A percentile compares a stretch with the other conserved stretches of the same genome.
phyloP scores from a whole-genome alignment of 2,113 vertebrate genomes.

The Plestiodon gilberti region DNA sequence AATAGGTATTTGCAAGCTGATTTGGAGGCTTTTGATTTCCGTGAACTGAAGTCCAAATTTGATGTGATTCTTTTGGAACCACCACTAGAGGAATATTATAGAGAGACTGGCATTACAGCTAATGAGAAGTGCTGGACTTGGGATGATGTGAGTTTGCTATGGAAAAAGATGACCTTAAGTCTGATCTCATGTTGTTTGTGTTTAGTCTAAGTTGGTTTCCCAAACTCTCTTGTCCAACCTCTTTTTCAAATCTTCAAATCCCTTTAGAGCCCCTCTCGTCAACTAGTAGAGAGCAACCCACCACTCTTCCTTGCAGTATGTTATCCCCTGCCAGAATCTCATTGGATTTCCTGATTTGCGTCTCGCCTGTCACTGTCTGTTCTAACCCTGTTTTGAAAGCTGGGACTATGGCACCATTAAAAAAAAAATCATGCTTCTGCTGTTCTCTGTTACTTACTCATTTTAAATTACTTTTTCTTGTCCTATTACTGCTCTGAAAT shows the following conservation, averaged over 20 bases:
- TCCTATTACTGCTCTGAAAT: neutral
- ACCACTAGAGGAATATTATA: constrained; percentile 94
- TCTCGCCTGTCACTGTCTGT: neutral
- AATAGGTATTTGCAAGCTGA: constrained; percentile 96
- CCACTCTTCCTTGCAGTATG: neutral
- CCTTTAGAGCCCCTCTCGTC: neutral
- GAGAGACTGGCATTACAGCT: constrained; percentile 95
- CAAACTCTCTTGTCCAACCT: neutral
- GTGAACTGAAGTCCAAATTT: constrained; percentile 93
- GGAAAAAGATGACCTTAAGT: neutral
- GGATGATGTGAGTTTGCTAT: constrained; percentile 87
- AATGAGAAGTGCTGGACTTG: constrained; percentile 97
- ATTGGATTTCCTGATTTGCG: neutral
- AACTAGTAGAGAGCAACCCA: neutral
- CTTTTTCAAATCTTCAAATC: neutral
- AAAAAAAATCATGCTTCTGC: neutral
- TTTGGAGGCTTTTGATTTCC: constrained; percentile 91
- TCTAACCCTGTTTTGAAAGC: neutral
- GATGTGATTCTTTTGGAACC: constrained; percentile 97
- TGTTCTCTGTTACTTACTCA: neutral
- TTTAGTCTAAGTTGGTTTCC: neutral
- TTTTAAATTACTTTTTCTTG: neutral
- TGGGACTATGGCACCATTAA: neutral
- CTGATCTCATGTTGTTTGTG: neutral
- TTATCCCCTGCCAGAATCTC: neutral